Conservation (phyloP, 2,113 vertebrate genomes). For the Limanda limanda region DNA sequence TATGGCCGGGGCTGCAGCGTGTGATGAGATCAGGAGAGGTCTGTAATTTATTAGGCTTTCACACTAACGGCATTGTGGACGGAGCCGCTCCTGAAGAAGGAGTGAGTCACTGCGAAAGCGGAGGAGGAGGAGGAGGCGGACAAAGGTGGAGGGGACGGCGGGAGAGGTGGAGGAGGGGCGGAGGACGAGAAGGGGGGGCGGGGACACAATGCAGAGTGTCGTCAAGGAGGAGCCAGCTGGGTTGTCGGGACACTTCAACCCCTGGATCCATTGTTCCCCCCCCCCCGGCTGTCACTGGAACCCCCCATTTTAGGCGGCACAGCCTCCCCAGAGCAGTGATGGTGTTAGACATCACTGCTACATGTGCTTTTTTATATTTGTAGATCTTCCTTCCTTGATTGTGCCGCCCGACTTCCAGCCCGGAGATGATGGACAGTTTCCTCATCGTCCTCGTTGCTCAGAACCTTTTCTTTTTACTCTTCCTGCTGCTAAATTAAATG, state of each 20-base stretch:
- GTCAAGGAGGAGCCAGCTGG: constrained; percentile 53
- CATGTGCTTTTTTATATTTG: background rate
- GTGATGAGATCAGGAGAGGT: constrained; percentile 56
- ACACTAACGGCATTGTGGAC: constrained; percentile 58
- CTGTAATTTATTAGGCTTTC: constrained; percentile 72
- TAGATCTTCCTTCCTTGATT: background rate
- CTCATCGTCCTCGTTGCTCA: too few species aligned
- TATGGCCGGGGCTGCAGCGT: constrained; percentile 38
- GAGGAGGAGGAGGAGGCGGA: constrained; percentile 27
- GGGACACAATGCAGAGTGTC: constrained; percentile 62
- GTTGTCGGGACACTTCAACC: constrained; percentile 39
- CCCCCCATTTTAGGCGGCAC: background rate
- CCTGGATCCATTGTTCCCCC: constrained; percentile 64
- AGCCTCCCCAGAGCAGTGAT: background rate
- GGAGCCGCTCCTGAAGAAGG: constrained; percentile 49
- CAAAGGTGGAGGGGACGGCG: constrained; percentile 59
- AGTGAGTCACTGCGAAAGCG: constrained; percentile 38
- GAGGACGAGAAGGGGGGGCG: constrained; percentile 25
- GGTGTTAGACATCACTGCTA: background rate
- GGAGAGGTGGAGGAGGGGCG: constrained; percentile 26
- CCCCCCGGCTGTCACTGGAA: background rate
- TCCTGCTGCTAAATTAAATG: constrained; percentile 16
- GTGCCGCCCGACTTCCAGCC: background rate
- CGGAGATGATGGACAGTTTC: background rate
- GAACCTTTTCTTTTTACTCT: background rate